Evolutionary conservation across 2,797 vertebrate species (phyloP).

Genomic region (Aulostomus chinensis): DNA sequence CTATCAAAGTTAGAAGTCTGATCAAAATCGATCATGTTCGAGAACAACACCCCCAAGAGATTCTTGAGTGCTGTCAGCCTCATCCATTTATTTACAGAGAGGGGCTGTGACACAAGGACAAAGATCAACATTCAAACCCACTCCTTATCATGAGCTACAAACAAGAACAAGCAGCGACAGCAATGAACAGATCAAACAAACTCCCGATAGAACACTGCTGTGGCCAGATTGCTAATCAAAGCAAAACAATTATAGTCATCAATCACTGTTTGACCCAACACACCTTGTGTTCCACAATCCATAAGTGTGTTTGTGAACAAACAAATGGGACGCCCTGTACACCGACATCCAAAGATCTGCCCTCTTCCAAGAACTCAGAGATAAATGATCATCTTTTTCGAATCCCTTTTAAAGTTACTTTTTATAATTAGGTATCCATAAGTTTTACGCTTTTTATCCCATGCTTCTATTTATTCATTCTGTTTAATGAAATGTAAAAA

Average conservation of each 20-base stretch:
- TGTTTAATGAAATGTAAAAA: too few relatives aligned
- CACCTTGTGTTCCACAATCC: conserved; percentile 12
- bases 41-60: neutral
- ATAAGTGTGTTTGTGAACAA: neutral
- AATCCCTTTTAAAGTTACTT: too few relatives aligned
- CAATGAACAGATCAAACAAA: conserved; percentile 39
- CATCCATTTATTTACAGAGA: conserved; percentile 11
- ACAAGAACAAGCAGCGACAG: conserved; percentile 18
- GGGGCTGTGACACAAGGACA: conserved; percentile 34
- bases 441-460: too few relatives aligned
- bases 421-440: too few relatives aligned
- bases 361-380: neutral
- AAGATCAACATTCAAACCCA: conserved; percentile 39
- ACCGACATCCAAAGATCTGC: neutral
- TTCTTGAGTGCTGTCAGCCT: conserved; percentile 10
- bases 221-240: conserved; percentile 26
- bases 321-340: neutral
- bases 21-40: conserved; percentile 5
- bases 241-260: conserved; percentile 50
- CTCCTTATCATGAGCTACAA: conserved; percentile 12
- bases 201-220: conserved; percentile 12
- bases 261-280: conserved; percentile 44
- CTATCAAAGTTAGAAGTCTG: neutral
- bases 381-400: too few relatives aligned
- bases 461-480: too few relatives aligned